Evolutionary conservation across 2,797 vertebrate genomes (phyloP).

Genomic region (Lacerta bilineata): DNA sequence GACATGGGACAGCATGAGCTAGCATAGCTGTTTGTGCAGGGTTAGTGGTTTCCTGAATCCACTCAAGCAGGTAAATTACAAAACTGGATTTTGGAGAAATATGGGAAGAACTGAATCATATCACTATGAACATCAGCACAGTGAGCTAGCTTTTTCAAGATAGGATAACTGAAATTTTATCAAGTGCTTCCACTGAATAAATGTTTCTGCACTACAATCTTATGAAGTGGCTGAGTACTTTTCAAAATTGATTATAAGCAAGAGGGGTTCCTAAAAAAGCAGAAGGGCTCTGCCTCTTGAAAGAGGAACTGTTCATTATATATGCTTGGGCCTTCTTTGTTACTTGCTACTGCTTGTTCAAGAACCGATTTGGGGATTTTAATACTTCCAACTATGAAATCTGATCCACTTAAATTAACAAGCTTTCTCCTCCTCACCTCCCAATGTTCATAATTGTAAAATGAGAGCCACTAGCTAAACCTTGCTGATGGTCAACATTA

Average conservation of each 20-base stretch:
- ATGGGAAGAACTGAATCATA: neutral
- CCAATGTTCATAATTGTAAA: neutral
- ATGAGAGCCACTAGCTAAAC: neutral
- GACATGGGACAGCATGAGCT: too few species aligned
- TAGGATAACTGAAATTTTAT: neutral
- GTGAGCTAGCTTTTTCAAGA: neutral
- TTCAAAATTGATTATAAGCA: neutral
- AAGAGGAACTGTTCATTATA: neutral
- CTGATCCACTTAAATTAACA: neutral
- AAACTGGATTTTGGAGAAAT: conserved; percentile 1
- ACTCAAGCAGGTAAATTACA: neutral
- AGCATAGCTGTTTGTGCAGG: neutral
- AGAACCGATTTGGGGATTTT: neutral
- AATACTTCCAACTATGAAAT: neutral
- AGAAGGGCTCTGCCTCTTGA: too few species aligned
- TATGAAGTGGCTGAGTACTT: neutral
- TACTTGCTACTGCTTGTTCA: neutral
- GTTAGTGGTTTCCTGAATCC: neutral
- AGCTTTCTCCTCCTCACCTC: neutral
- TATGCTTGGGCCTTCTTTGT: too few species aligned
- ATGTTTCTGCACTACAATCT: neutral
- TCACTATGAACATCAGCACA: neutral
- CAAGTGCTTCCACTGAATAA: neutral
- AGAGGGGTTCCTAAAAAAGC: too few species aligned
- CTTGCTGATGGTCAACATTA: neutral